Percentiles rank a stretch among this genome's conserved stretches.
Conservation (phyloP, 2,797 vertebrate genomes). For the Cryptoprocta ferox region DNA sequence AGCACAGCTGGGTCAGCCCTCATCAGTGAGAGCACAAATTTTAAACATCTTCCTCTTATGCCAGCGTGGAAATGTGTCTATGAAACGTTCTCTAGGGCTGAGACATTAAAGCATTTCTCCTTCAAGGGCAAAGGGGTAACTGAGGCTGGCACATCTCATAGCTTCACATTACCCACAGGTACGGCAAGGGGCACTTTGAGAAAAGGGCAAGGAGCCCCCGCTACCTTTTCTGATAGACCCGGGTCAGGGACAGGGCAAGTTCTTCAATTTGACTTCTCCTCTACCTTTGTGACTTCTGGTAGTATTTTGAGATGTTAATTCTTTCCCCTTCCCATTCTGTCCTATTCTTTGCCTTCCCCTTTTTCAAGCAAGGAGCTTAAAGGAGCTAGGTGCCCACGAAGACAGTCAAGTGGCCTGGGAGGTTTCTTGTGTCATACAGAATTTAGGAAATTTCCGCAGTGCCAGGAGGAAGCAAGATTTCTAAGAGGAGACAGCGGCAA, state of each 20-base stretch:
- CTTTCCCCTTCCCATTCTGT: background rate
- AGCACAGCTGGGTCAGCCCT: background rate
- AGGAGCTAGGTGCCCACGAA: background rate
- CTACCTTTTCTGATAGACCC: fast-evolving
- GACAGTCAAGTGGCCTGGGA: background rate
- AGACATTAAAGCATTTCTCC: background rate
- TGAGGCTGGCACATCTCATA: background rate
- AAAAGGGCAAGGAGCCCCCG: background rate
- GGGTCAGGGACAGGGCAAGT: background rate
- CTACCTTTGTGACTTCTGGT: background rate
- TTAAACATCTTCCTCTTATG: background rate
- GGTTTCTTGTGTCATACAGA: background rate
- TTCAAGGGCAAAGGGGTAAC: background rate
- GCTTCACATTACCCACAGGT: background rate
- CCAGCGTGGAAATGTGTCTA: background rate
- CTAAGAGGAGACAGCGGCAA: background rate
- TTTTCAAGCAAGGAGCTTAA: background rate
- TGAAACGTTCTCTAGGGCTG: background rate
- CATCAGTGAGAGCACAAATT: background rate
- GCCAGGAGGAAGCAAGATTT: background rate
- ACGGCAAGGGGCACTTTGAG: too few species aligned
- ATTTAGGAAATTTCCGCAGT: background rate
- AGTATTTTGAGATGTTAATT: background rate
- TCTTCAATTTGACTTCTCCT: background rate
- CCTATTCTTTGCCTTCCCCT: background rate